A percentile compares a stretch with the other conserved stretches of the same genome.
phyloP scores from a whole-genome alignment of 2,113 vertebrate genomes.

The Saguinus midas region DNA sequence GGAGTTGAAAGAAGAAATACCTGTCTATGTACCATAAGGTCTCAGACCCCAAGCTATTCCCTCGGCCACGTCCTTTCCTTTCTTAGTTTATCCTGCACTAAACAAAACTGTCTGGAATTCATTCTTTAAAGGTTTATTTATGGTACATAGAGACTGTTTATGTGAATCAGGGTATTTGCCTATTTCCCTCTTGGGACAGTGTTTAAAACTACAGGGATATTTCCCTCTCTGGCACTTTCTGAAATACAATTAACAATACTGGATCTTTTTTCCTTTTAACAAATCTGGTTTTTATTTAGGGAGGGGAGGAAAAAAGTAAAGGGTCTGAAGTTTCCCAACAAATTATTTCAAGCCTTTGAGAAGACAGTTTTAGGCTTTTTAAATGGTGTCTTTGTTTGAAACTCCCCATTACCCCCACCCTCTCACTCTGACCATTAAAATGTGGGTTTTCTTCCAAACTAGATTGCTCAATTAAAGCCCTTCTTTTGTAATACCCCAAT shows the following conservation, averaged over 20 bases:
- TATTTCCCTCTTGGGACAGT: constrained; percentile 73
- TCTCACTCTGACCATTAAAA: constrained; percentile 75
- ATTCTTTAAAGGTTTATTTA: constrained; percentile 81
- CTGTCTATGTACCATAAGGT: constrained; percentile 47
- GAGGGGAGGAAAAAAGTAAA: constrained; percentile 77
- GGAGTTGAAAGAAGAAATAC: constrained; percentile 64
- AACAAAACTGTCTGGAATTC: constrained; percentile 78
- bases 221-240: constrained; percentile 77
- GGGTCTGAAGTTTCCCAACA: constrained; percentile 81
- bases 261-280: constrained; percentile 77
- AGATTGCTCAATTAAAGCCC: constrained; percentile 76
- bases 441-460: constrained; percentile 79
- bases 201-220: constrained; percentile 72
- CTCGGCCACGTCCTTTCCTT: constrained; percentile 68
- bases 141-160: constrained; percentile 78
- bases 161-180: constrained; percentile 65
- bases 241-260: constrained; percentile 76
- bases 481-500: constrained; percentile 75
- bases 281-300: constrained; percentile 82
- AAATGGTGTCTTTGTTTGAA: constrained; percentile 79
- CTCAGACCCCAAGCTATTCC: constrained; percentile 71
- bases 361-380: constrained; percentile 79
- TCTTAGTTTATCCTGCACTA: constrained; percentile 71
- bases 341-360: constrained; percentile 81
- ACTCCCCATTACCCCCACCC: constrained; percentile 68